Evolutionary conservation across 2,113 vertebrate genomes (phyloP).

Genomic region (Ornithorhynchus anatinus): DNA sequence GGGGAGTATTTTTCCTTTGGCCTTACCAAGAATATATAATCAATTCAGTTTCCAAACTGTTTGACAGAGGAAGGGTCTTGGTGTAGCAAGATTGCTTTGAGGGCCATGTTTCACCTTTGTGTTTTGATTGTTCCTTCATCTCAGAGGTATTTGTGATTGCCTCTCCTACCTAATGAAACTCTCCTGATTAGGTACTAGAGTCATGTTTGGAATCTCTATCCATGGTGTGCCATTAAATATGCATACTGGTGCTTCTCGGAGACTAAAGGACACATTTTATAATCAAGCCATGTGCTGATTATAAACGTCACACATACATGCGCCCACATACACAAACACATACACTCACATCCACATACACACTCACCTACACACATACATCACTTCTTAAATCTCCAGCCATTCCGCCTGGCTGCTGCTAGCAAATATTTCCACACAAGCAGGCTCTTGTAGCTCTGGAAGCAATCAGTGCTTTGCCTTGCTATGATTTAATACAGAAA

Average conservation of each 20-base stretch:
- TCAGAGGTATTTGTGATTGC: conserved; percentile 11
- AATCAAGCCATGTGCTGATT: conserved; percentile 60
- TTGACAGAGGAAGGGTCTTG: no score
- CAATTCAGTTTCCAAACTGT: neutral
- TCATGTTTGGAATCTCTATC: conserved; percentile 17
- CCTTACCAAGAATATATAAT: neutral
- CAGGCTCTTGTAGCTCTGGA: conserved; percentile 16
- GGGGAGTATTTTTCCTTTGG: neutral
- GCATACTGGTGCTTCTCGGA: conserved; percentile 35
- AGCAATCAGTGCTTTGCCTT: conserved; percentile 25
- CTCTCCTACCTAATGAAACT: conserved; percentile 13
- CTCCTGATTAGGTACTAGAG: conserved; percentile 25
- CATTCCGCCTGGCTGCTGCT: conserved; percentile 40
- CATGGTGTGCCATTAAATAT: conserved; percentile 32
- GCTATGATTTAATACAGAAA: conserved; percentile 14
- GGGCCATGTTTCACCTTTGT: conserved; percentile 18
- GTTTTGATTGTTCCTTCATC: conserved; percentile 50
- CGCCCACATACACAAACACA: neutral
- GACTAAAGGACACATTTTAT: conserved; percentile 49
- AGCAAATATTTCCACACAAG: conserved; percentile 43
- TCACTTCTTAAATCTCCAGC: conserved; percentile 31
- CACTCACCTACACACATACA: conserved; percentile 36
- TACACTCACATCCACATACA: neutral
- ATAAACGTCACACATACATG: conserved; percentile 9
- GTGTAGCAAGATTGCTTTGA: neutral